phyloP scores from a whole-genome alignment of 2,113 vertebrate species.

The Anas platyrhynchos region DNA sequence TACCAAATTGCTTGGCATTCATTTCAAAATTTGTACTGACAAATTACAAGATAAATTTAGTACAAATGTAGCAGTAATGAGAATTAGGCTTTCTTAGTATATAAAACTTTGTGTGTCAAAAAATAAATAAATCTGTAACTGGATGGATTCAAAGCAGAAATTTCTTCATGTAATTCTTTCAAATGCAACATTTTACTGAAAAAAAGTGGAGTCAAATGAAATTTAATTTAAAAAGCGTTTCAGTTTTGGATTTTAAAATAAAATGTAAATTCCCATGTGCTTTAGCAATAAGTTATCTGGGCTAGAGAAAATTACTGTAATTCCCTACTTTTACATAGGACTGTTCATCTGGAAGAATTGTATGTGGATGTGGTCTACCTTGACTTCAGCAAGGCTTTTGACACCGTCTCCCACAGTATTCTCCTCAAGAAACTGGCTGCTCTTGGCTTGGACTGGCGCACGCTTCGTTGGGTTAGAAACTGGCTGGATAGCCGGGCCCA shows the following conservation, averaged over 20 bases:
- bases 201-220: conserved; percentile 15
- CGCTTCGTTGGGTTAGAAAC: no score
- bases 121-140: neutral
- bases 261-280: neutral
- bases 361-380: no score
- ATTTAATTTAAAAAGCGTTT: neutral
- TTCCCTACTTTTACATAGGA: neutral
- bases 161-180: neutral
- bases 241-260: neutral
- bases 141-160: neutral
- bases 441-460: no score
- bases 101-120: conserved; percentile 19
- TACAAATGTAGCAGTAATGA: neutral
- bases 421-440: no score
- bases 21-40: neutral
- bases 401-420: no score
- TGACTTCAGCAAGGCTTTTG: no score
- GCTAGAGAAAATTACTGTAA: neutral
- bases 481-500: no score
- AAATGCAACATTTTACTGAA: conserved; percentile 24
- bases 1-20: conserved; percentile 27
- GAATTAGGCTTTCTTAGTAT: neutral
- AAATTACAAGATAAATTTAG: neutral
- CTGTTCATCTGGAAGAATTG: neutral
- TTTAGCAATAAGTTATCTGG: neutral